phyloP scores from a whole-genome alignment of 2,888 invertebrate species.

The Eurois occulta region DNA sequence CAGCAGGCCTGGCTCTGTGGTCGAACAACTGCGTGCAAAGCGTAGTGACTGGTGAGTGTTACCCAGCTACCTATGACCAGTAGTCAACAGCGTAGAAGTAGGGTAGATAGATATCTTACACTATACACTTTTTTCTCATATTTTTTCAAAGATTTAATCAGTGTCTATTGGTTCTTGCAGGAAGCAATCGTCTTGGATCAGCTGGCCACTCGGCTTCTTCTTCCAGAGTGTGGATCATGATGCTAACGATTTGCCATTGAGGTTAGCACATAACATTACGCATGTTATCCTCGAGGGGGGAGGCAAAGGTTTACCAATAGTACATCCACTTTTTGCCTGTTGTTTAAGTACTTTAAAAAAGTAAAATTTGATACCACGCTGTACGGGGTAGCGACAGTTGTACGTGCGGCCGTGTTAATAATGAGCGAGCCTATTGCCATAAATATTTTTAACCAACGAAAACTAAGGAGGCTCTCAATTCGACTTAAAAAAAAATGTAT shows the following conservation, averaged over 20 bases:
- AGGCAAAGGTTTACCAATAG: not conserved
- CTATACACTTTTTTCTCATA: not conserved
- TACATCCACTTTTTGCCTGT: not conserved
- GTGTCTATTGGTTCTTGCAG: constrained; percentile 78
- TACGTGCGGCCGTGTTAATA: too few relatives aligned
- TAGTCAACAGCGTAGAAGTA: constrained; percentile 38
- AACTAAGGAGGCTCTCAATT: too few relatives aligned
- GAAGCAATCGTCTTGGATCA: constrained; percentile 95
- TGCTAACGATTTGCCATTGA: constrained; percentile 94
- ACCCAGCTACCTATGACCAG: constrained; percentile 18
- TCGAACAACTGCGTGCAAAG: constrained; percentile 50
- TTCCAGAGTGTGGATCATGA: constrained; percentile 95
- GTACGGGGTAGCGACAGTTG: too few relatives aligned
- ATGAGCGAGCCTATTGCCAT: too few relatives aligned
- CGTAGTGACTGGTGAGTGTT: constrained; percentile 53
- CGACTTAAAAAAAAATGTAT: too few relatives aligned
- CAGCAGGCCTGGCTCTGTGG: constrained; percentile 38
- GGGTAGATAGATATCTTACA: constrained; percentile 35
- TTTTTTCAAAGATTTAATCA: constrained; percentile 2
- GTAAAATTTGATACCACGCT: not conserved
- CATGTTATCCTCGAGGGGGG: not conserved
- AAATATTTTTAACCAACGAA: too few relatives aligned
- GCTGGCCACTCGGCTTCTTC: constrained; percentile 97
- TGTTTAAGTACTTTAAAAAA: not conserved
- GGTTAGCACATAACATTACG: constrained; percentile 90